phyloP scores from a whole-genome alignment of 2,113 vertebrate species.

The Sitta europaea region DNA sequence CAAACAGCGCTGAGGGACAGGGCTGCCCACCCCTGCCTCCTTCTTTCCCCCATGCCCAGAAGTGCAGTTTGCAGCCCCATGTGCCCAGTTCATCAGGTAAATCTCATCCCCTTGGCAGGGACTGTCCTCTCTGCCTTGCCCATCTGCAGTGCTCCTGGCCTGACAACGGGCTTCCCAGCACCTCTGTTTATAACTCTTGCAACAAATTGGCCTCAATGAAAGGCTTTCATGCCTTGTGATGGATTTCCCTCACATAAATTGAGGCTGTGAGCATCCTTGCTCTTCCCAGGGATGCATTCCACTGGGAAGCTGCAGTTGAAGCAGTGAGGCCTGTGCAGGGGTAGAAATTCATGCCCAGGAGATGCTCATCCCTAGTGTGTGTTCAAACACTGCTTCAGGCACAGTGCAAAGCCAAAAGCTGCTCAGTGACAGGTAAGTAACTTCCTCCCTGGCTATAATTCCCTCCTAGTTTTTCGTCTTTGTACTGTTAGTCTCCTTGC shows the following conservation, averaged over 20 bases:
- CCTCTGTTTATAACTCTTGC: background rate
- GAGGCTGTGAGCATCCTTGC: background rate
- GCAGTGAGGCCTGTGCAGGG: background rate
- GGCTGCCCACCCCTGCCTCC: background rate
- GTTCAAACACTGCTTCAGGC: background rate
- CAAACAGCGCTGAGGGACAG: rapidly evolving
- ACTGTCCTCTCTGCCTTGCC: background rate
- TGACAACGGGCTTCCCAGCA: background rate
- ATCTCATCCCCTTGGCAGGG: background rate
- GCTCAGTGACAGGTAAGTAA: background rate
- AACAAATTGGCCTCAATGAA: conserved; percentile 22
- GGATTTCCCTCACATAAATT: conserved; percentile 36
- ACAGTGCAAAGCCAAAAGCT: background rate
- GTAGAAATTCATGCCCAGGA: background rate
- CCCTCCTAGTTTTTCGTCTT: background rate
- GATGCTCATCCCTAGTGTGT: rapidly evolving
- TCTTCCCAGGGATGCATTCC: background rate
- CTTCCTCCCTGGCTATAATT: background rate
- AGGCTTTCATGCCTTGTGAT: conserved; percentile 22
- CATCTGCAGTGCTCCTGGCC: background rate
- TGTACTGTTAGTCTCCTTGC: background rate
- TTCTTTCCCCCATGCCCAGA: background rate
- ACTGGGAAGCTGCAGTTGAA: background rate
- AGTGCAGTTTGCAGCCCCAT: background rate
- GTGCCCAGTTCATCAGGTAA: background rate